Percentiles rank a stretch among this genome's conserved stretches.
Evolutionary conservation across 2,113 vertebrate genomes (phyloP).

Genomic region (Gavialis gangeticus): DNA sequence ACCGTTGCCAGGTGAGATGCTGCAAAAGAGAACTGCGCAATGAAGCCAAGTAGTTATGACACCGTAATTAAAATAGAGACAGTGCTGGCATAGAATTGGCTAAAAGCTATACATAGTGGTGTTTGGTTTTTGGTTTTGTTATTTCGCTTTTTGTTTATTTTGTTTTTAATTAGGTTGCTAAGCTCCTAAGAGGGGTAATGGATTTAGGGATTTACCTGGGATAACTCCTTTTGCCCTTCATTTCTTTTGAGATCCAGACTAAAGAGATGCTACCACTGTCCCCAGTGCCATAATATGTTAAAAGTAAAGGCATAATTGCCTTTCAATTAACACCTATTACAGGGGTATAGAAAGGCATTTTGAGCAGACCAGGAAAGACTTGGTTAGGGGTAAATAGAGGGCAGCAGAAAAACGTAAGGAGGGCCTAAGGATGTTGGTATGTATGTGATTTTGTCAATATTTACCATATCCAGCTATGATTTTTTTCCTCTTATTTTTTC

Average conservation of each 20-base stretch:
- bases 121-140: background rate
- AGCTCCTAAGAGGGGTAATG: background rate
- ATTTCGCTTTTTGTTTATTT: background rate
- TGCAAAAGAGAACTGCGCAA: background rate
- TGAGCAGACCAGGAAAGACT: background rate
- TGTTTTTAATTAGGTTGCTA: background rate
- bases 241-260: background rate
- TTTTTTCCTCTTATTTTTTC: background rate
- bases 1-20: background rate
- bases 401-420: background rate
- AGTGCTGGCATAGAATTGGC: background rate
- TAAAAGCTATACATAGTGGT: background rate
- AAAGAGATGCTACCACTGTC: background rate
- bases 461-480: background rate
- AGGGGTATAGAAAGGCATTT: background rate
- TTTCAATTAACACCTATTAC: background rate
- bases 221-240: background rate
- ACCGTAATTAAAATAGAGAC: background rate
- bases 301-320: background rate
- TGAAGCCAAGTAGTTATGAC: background rate
- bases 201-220: background rate
- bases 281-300: background rate
- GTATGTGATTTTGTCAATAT: background rate
- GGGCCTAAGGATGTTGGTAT: background rate
- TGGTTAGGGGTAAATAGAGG: background rate